Conservation (phyloP, 2,113 vertebrate genomes). For the Ceratotherium simum region DNA sequence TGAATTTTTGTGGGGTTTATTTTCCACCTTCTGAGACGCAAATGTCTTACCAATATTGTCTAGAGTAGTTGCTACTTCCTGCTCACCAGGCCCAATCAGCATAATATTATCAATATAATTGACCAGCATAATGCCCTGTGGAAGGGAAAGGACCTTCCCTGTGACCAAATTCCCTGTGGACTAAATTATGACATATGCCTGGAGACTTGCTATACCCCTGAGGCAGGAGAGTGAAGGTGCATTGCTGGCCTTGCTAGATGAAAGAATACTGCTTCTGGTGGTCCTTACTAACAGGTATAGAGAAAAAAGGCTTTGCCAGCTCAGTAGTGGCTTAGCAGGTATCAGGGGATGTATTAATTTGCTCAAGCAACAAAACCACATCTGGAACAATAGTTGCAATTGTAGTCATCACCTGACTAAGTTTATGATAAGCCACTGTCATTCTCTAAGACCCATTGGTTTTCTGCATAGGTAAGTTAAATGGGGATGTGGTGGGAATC, state of each 20-base stretch:
- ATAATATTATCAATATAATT: not conserved
- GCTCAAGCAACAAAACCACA: not conserved
- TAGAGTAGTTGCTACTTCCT: not conserved
- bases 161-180: not conserved
- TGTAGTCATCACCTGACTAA: not conserved
- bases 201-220: not conserved
- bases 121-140: not conserved
- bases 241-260: not conserved
- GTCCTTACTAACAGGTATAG: not conserved
- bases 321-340: not conserved
- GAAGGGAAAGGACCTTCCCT: not conserved
- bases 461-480: conserved; percentile 31
- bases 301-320: not conserved
- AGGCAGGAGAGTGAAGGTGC: not conserved
- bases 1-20: not conserved
- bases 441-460: not conserved
- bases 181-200: not conserved
- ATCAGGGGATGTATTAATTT: conserved; percentile 4
- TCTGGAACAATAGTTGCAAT: not conserved
- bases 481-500: not conserved
- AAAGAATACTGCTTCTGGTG: not conserved
- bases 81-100: not conserved
- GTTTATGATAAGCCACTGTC: not conserved
- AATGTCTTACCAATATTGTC: not conserved
- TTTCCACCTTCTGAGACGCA: not conserved